phyloP scores from a whole-genome alignment of 2,888 invertebrate species.

The Callimorpha dominula region DNA sequence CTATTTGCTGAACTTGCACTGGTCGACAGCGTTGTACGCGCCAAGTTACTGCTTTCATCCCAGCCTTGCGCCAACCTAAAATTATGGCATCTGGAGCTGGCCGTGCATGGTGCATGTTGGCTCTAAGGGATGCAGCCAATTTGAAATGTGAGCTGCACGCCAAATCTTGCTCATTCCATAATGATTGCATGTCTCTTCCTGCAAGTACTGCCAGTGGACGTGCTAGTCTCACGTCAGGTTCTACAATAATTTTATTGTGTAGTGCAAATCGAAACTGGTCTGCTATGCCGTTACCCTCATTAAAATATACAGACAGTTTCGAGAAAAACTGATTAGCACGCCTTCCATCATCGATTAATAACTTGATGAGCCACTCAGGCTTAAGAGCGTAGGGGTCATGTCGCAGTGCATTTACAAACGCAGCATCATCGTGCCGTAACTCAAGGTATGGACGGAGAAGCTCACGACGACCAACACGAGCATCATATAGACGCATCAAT shows the following conservation, averaged over 20 bases:
- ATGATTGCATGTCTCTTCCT: conserved; percentile 27
- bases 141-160: conserved; percentile 24
- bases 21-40: conserved; percentile 53
- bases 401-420: conserved; percentile 65
- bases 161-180: conserved; percentile 39
- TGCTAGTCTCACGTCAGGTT: conserved; percentile 26
- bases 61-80: conserved; percentile 58
- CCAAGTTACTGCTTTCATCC: conserved; percentile 66
- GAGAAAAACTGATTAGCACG: conserved; percentile 58
- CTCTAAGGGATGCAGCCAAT: conserved; percentile 56
- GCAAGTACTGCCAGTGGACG: conserved; percentile 40
- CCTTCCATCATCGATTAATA: conserved; percentile 37
- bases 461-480: conserved; percentile 58
- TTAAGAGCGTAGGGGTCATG: conserved; percentile 57
- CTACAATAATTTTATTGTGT: conserved; percentile 19
- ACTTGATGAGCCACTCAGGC: conserved; percentile 9
- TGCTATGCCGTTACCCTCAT: conserved; percentile 62
- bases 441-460: conserved; percentile 60
- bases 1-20: conserved; percentile 44
- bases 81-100: conserved; percentile 55
- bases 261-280: conserved; percentile 38
- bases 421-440: conserved; percentile 56
- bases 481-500: conserved; percentile 54
- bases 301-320: conserved; percentile 65
- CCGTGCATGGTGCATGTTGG: conserved; percentile 60